Conservation (phyloP, 92 coral and sea anemone genomes). For the Porites cylindrica region DNA sequence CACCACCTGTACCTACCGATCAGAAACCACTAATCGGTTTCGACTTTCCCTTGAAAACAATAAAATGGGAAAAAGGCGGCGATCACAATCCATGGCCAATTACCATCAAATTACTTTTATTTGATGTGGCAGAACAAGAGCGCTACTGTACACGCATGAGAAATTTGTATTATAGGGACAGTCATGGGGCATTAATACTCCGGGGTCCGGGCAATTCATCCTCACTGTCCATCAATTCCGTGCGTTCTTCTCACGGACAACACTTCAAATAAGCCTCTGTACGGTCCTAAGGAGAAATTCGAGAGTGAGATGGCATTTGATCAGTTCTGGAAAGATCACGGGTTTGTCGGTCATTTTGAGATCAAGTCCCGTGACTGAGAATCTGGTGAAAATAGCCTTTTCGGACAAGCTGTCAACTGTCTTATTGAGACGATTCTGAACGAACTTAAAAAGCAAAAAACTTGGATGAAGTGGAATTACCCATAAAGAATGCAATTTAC, state of each 20-base stretch:
- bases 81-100: not conserved
- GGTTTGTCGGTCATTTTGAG: not conserved
- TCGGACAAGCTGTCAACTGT: not conserved
- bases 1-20: constrained; percentile 17
- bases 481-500: no score
- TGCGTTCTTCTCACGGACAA: constrained; percentile 70
- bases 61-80: not conserved
- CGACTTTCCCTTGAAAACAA: constrained; percentile 28
- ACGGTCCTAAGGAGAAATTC: not conserved
- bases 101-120: constrained; percentile 36
- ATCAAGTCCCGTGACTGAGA: not conserved
- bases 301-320: not conserved
- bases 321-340: not conserved
- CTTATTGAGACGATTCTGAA: not conserved
- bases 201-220: constrained; percentile 66
- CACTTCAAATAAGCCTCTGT: not conserved
- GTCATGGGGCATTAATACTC: constrained; percentile 62
- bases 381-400: not conserved
- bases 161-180: constrained; percentile 23
- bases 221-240: constrained; percentile 52
- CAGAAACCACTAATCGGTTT: constrained; percentile 27
- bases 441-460: not conserved
- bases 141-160: not conserved
- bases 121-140: constrained; percentile 64
- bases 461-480: no score